These are phyloP conservation scores for Sesia bembeciformis DNA, from an alignment of 2,888 invertebrate genomes.

Conservation along the genomic window DNA sequence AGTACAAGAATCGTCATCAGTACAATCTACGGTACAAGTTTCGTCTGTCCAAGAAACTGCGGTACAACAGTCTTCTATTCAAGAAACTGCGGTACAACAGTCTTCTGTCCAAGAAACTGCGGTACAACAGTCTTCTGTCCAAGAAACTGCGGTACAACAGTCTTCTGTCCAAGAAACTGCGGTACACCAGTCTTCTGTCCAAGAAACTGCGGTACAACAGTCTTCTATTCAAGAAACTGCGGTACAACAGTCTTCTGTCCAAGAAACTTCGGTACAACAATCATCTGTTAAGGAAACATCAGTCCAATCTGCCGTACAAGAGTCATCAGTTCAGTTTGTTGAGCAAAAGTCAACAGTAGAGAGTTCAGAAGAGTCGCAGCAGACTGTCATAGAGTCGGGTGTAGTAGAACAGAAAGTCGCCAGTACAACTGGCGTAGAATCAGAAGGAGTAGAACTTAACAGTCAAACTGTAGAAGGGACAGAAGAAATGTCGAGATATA, in stretches of 20 bases:
- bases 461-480: constrained; percentile 62
- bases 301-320: constrained; percentile 3
- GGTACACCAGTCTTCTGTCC: constrained; percentile 3
- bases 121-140: constrained; percentile 10
- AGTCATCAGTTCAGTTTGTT: neutral
- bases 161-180: constrained; percentile 2
- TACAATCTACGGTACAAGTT: constrained; percentile 7
- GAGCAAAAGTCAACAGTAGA: neutral
- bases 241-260: constrained; percentile 9
- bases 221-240: constrained; percentile 15
- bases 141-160: constrained; percentile 5
- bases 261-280: constrained; percentile 12
- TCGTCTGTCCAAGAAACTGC: constrained; percentile 1
- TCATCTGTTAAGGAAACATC: constrained; percentile 9
- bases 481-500: constrained; percentile 74
- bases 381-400: constrained; percentile 15
- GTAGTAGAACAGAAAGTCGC: constrained; percentile 9
- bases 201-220: constrained; percentile 3
- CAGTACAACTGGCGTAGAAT: constrained; percentile 25
- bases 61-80: constrained; percentile 6
- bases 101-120: constrained; percentile 10
- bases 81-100: constrained; percentile 17
- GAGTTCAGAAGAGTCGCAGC: neutral
- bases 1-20: neutral
- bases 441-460: constrained; percentile 23